Base-by-base conservation (phyloP, 2,888 invertebrate genomes). In the Dicyrtoma fusca region DNA sequence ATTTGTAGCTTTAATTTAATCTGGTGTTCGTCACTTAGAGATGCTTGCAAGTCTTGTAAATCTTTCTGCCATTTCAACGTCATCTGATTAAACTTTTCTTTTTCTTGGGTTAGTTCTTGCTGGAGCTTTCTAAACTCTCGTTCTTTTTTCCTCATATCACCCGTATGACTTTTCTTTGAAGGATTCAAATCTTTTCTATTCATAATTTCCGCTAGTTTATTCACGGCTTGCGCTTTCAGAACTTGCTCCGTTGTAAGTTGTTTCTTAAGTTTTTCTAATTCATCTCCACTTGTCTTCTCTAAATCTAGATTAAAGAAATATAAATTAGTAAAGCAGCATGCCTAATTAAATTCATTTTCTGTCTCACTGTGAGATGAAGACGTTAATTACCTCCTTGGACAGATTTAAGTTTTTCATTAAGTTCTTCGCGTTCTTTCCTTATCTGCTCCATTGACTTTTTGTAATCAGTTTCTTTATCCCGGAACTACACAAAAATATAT, bases 161-260 rank as follows among this genome's bases (percentile, higher is more conserved):
- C 89, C 47, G 90, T 91, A 13, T 90, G 89, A 82, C 89, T 89
- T 85, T 93, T 94, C 26, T 79, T 79, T 72, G 83, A 83, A 82
- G 89, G 90, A 85, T 92, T 90, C 83, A 91, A 87, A 82, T 92
- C 92, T 83, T 92, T 95, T 82, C 97, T 89, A 84, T 96, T 95
- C 92, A 98, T 92, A 75, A 98, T 93, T 85, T 98, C 97, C 5
- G 97, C 95, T 77, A 99, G 87, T 84, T 98, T 99, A 85, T 97
- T 95, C 77, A 98, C 95, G 65, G 97, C 97, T 85, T 96, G 93
- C 83, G 92, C 91, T 83, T 94, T 95, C 82, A 95, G 87, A 82
- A 95, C 85, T 82, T 90, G 90, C 85, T 95, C 95, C 23, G 90
- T 92, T 84, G 92, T 91, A 82, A 95, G 87, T 84, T 93, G 94